Percentiles rank a stretch among this genome's conserved stretches.
These are phyloP conservation scores for Nematostella vectensis DNA, from an alignment of 92 coral and sea anemone species.

Conservation along the genomic window DNA sequence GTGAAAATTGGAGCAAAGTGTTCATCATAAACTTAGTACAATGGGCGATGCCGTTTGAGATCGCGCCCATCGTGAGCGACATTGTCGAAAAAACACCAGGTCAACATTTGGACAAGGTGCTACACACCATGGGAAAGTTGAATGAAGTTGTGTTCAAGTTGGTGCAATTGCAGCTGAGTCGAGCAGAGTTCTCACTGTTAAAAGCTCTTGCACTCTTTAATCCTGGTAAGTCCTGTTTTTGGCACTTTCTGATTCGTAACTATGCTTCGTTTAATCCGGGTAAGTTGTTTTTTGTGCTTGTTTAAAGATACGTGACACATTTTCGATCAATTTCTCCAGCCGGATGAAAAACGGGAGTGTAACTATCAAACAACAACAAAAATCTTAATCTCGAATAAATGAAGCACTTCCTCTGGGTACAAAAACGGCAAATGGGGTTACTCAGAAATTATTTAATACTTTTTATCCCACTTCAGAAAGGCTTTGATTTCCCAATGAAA, in stretches of 20 bases:
- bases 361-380: too few species aligned
- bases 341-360: too few species aligned
- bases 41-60: constrained; percentile 92
- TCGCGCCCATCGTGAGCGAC: constrained; percentile 73
- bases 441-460: too few species aligned
- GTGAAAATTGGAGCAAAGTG: constrained; percentile 89
- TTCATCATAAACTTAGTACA: constrained; percentile 83
- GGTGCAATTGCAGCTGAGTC: constrained; percentile 74
- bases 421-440: too few species aligned
- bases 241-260: not conserved
- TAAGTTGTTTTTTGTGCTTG: too few species aligned
- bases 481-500: too few species aligned
- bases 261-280: too few species aligned
- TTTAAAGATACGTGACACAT: too few species aligned
- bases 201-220: constrained; percentile 91
- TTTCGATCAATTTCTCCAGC: too few species aligned
- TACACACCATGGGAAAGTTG: constrained; percentile 91
- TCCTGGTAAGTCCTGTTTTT: constrained; percentile 83
- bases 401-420: too few species aligned
- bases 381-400: too few species aligned
- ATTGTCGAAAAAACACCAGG: constrained; percentile 59
- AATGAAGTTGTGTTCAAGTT: constrained; percentile 83
- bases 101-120: constrained; percentile 67
- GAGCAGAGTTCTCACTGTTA: constrained; percentile 79
- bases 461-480: too few species aligned